Conservation (phyloP, 1,140 invertebrate genomes). For the Diabrotica undecimpunctata region DNA sequence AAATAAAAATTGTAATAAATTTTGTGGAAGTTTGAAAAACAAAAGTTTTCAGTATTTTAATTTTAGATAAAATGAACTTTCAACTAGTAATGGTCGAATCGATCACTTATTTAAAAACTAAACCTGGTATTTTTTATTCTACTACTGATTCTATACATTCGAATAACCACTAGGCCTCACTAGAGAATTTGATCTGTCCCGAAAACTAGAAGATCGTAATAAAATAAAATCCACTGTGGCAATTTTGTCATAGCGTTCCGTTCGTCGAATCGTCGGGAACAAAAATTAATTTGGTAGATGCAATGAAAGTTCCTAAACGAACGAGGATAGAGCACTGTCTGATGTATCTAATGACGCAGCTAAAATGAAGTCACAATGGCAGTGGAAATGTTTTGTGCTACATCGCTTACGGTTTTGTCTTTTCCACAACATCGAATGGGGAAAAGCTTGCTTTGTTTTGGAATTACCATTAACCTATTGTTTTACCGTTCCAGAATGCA, state of each 20-base stretch:
- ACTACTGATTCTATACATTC: too few relatives aligned
- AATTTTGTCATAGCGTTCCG: neutral
- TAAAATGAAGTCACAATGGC: slow-evolving; percentile 2
- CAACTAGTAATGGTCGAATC: too few relatives aligned
- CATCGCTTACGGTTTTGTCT: neutral
- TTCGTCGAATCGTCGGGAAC: neutral
- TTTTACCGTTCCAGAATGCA: slow-evolving; percentile 9
- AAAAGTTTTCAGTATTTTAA: too few relatives aligned
- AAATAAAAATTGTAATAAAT: too few relatives aligned
- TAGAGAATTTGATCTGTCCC: too few relatives aligned
- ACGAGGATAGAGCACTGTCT: neutral
- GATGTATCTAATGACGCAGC: neutral
- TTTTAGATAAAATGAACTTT: too few relatives aligned
- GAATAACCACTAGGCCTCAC: too few relatives aligned
- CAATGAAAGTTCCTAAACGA: slow-evolving; percentile 1
- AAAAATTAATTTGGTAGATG: slow-evolving; percentile 3
- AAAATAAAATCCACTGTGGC: neutral
- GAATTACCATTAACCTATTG: slow-evolving; percentile 17
- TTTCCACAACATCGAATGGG: slow-evolving; percentile 3
- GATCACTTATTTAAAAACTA: too few relatives aligned
- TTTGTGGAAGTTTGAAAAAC: too few relatives aligned
- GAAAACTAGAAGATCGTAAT: neutral
- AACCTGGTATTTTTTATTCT: too few relatives aligned
- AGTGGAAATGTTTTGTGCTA: neutral
- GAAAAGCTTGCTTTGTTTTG: slow-evolving; percentile 12